Evolutionary conservation across 2,113 vertebrate genomes (phyloP), one percentile per base, ranked within the genome.

Genomic region (Lontra canadensis): DNA sequence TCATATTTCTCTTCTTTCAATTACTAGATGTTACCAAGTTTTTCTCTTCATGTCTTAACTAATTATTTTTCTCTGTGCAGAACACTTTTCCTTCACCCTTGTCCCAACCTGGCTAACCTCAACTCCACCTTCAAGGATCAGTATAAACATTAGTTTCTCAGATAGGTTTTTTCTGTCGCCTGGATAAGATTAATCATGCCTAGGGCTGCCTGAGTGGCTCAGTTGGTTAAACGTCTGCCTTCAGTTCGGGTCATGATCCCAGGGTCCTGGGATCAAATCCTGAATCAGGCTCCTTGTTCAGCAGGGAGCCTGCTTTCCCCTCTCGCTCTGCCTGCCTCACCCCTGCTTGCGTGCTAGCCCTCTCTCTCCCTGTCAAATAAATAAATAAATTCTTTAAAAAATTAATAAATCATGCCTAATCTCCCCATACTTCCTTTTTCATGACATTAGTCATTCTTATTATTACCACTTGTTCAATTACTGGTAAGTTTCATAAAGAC

Each of bases 391-490:
- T 59, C 57, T 59, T 59, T 1, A 25, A 59, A 59, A 59, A 25
- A 25, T 59, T 59, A 59, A 25, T 23, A 57, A 31, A 84, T 94
- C 29, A 42, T 14, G 31, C 15, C 31, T 52, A 39, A 71, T 79
- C 17, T 95, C 47, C 39, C 49, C 57, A 25, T 18, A 36, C 44
- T 63, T 83, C 39, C 81, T 7, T 96, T 84, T 88, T 90, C 25
- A 95, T 63, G 84, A 82, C 76, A 93, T 52, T 12, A 61, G 34
- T 94, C 31, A 34, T 57, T 92, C 39, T 76, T 80, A 80, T 11
- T 91, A n/a, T 67, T 95, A 47, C 36, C 42, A 67, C 12, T 92
- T 93, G 73, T 85, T 96, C 81, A 88, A 88, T 96, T 88, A 65
- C 69, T 36, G 87, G 15, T 55, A 79, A 83, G 23, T 90, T 90